phyloP scores from a whole-genome alignment of 1,140 invertebrate genomes.

The Lasaia peninsularis region DNA sequence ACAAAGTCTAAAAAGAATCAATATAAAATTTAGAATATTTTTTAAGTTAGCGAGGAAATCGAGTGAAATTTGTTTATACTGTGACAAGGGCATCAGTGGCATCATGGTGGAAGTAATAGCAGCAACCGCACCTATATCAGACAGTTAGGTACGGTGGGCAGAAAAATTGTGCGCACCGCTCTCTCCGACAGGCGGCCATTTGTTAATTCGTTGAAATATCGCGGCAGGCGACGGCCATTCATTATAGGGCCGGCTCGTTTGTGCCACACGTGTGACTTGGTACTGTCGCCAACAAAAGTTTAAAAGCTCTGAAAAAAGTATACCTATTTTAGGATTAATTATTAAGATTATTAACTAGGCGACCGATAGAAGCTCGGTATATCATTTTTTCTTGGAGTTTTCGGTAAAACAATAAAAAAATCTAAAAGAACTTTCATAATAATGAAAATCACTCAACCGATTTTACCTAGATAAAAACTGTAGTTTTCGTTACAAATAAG shows the following conservation, averaged over 20 bases:
- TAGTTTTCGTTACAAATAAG: too few relatives aligned
- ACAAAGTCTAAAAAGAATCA: too few relatives aligned
- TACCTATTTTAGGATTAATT: too few relatives aligned
- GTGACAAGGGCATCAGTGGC: background rate
- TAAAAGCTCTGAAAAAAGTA: slow-evolving; percentile 8
- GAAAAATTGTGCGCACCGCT: slow-evolving; percentile 65
- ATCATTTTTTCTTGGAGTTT: too few relatives aligned
- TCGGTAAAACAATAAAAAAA: too few relatives aligned
- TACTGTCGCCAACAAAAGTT: slow-evolving; percentile 35
- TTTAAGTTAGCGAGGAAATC: background rate
- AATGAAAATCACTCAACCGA: too few relatives aligned
- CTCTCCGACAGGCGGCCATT: slow-evolving; percentile 60
- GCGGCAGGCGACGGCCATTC: slow-evolving; percentile 64
- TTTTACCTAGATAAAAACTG: too few relatives aligned
- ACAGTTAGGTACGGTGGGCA: slow-evolving; percentile 58
- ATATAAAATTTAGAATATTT: background rate
- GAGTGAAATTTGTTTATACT: background rate
- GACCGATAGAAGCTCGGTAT: too few relatives aligned
- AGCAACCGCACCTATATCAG: slow-evolving; percentile 65
- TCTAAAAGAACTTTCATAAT: too few relatives aligned
- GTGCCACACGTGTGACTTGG: slow-evolving; percentile 60
- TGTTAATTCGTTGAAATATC: slow-evolving; percentile 74
- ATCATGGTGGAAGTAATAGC: slow-evolving; percentile 16
- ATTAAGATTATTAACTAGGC: background rate
- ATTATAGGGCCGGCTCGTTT: slow-evolving; percentile 67